phyloP scores from a whole-genome alignment of 2,888 invertebrate genomes.

The Patella depressa region DNA sequence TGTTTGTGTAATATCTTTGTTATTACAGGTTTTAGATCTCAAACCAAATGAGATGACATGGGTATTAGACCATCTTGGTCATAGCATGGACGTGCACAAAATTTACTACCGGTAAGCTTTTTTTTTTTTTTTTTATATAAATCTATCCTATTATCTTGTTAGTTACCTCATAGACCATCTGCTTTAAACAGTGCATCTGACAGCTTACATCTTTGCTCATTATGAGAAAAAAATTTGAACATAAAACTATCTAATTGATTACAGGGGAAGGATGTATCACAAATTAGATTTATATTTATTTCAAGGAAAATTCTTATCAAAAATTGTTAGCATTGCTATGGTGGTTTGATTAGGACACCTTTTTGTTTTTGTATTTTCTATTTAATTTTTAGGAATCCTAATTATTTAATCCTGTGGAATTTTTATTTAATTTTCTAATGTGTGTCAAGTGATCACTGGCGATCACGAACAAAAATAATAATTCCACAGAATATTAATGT shows the following conservation, averaged over 20 bases:
- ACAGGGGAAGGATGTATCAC: no score
- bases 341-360: no score
- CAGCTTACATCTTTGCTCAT: background rate
- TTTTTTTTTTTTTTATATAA: background rate
- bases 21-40: constrained; percentile 3
- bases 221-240: no score
- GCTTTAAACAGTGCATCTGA: background rate
- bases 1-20: background rate
- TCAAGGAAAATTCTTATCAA: no score
- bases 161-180: background rate
- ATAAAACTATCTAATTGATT: no score
- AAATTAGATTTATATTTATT: no score
- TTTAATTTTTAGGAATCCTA: background rate
- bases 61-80: constrained; percentile 8
- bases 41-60: constrained; percentile 2
- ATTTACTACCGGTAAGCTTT: background rate
- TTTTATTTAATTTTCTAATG: no score
- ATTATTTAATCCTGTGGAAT: background rate
- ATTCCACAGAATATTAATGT: background rate
- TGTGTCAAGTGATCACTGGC: no score
- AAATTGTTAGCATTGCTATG: no score
- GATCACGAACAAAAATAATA: no score
- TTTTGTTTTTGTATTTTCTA: background rate
- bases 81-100: background rate
- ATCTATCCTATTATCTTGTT: background rate